These are phyloP conservation scores for Oikopleura albicans DNA, from an alignment of 23 tunicate genomes.

Conservation along the genomic window DNA sequence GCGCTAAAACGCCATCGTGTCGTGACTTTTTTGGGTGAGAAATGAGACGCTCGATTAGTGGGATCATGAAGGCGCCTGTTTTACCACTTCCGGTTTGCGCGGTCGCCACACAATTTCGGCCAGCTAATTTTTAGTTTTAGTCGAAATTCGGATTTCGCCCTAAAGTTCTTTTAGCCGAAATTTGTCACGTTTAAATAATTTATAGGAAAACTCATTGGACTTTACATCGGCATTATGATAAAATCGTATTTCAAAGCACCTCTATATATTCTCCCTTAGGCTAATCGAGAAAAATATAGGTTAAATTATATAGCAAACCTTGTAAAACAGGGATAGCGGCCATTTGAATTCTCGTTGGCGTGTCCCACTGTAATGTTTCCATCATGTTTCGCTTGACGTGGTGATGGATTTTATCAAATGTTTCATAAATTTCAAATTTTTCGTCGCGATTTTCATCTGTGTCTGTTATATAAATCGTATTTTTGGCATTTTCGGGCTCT, in stretches of 20 bases:
- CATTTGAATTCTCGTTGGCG: neutral
- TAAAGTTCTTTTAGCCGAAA: no score
- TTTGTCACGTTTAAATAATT: no score
- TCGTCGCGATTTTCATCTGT: neutral
- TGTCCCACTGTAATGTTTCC: neutral
- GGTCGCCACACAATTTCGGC: neutral
- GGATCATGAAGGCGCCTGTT: slow-evolving; percentile 87
- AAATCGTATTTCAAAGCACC: no score
- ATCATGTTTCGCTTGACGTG: neutral
- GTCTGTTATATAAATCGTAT: neutral
- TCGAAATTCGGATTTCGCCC: no score
- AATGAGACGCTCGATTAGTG: slow-evolving; percentile 39
- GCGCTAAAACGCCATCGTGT: neutral
- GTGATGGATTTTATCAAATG: neutral
- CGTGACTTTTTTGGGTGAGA: neutral
- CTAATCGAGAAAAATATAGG: no score
- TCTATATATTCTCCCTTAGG: no score
- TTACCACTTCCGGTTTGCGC: slow-evolving; percentile 95
- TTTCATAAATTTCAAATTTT: neutral
- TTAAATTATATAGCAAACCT: no score
- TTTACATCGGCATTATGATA: no score
- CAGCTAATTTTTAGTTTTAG: no score
- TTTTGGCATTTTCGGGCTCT: neutral
- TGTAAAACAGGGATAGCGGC: neutral
- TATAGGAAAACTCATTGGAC: no score